Base-by-base conservation (phyloP, 1,140 invertebrate genomes). In the Cylas formicarius region DNA sequence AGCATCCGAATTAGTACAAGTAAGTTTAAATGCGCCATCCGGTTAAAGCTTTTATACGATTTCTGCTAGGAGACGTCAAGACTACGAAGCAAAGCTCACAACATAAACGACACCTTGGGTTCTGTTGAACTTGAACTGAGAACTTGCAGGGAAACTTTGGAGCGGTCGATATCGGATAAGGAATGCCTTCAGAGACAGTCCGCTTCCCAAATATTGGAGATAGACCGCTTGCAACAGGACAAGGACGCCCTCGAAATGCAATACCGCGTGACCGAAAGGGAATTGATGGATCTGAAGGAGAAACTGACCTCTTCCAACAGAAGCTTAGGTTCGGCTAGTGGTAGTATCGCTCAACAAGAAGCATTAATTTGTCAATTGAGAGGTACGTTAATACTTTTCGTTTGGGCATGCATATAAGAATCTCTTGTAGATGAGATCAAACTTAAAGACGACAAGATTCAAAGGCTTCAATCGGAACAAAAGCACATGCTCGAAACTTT, bases 1-100 rank as follows among this genome's bases (percentile, higher is more conserved):
- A 60, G 77, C 80, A 9, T 72, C 81, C 8, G 82, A 86, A 62
- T 64, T 86, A 4, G 78, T 85, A 13, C 78, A 84, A 58, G 78
- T 81, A 55, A 67, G 6, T 36, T 32, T 39, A n/a, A 11, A 34
- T 40, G 22, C 14, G 4, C 14, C 7, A 33, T 5, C 11, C 11
- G 26, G 8, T 35, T 9, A 17, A 35, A 16, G 17, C 2, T 18
- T 14, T 9, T 21, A 17, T 36, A 21, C 3, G 21, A 17, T 32
- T 19, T 14, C 19, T 7, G 13, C 18, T 49, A 71, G 67, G 75
- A 78, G 56, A 72, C 72, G 18, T 67, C 67, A 20, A 65, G 73
- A 28, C 56, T 75, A 33, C 65, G 73, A 29, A 67, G 63, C 13
- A 70, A 70, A 40, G 66, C 67, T 22, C 65, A 70, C 40, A 77